Evolutionary conservation across 2,888 invertebrate species (phyloP), one percentile per base, ranked within the genome.

Genomic region (Busseola fusca): DNA sequence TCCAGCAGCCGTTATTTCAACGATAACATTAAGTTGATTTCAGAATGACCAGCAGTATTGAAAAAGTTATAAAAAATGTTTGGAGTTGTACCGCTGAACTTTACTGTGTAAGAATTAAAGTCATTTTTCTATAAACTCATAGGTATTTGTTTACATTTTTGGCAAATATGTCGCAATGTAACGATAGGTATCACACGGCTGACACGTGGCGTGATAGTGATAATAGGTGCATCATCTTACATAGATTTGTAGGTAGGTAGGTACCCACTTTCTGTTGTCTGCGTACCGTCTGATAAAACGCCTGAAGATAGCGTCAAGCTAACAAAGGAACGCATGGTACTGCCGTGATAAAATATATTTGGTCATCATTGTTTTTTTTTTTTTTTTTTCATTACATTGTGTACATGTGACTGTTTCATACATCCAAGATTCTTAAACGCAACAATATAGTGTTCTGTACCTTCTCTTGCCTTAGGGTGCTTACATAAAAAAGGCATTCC

Each of bases 251-350:
- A 30, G 64, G 16, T 62, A n/a, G 59, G 14, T n/a, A 34, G n/a
- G 45, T 62, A 62, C 34, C 27, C 27, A 48, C 25, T 34, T 63
- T 64, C 45, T 56, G 50, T 64, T 27, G 65, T 64, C 62, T 78
- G 27, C 42, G 25, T 65, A 68, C 3, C n/a, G 45, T 59, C 52
- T 64, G 79, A 80, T 80, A 80, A 80, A 71, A 80, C 16, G 42
- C 18, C 12, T 57, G 21, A 45, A 69, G 79, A 81, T 80, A 81
- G 42, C 59, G 82, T 73, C 81, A 77, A 68, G 65, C 60, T 65
- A n/a, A 68, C 52, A 69, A 77, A 63, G 56, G 25, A 78, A 69
- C 56, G 64, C 59, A 64, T 78, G 56, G 62, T 18, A 64, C 18
- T 12, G 30, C 37, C 54, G 50, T 52, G 69, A 68, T 67, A 65